Base-by-base conservation (phyloP, 2,797 vertebrate species). In the Catostomus latipinnis region DNA sequence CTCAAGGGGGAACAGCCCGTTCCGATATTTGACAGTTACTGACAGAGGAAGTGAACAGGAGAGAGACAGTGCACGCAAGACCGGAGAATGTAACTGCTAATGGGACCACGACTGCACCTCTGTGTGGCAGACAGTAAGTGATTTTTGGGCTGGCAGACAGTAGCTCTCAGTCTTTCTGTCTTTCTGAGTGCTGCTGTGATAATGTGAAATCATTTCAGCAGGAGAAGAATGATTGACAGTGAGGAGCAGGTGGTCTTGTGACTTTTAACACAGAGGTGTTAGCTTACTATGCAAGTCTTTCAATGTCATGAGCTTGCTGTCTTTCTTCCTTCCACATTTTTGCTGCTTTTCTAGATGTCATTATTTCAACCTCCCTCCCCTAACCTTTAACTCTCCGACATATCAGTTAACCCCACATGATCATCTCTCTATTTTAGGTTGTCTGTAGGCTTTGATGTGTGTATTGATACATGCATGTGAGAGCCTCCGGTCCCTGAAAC, bases 231-330 rank as follows among this genome's bases (percentile, higher is more conserved):
- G 74, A 81, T 56, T 81, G 80, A 81, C 46, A 46, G 67, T n/a
- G 58, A 81, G 83, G 86, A 89, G 89, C 90, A 91, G 91, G 90
- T 92, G 90, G 89, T 90, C 85, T 86, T 74, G 80, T 85, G 86
- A 86, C 86, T 82, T 34, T 34, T 34, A 84, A 83, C 71, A 11
- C 48, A 50, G 48, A 84, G 50, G 81, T 78, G 34, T 86, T 87
- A 85, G 86, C 86, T 88, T 88, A 85, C 90, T 89, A 45, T 83
- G 57, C 77, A 70, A 77, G 84, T 74, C 88, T 91, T 89, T 90
- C 53, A 53, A 46, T 34, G 34, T 34, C 68, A 71, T 14, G 22
- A 18, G 57, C 11, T 34, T 34, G 34, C 34, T 34, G 34, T 34
- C 34, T 34, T 34, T 34, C 71, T 73, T 73, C 57, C 58, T 7